Evolutionary conservation across 92 coral and sea anemone species (phyloP).

Genomic region (Parazoanthus atlanticus): DNA sequence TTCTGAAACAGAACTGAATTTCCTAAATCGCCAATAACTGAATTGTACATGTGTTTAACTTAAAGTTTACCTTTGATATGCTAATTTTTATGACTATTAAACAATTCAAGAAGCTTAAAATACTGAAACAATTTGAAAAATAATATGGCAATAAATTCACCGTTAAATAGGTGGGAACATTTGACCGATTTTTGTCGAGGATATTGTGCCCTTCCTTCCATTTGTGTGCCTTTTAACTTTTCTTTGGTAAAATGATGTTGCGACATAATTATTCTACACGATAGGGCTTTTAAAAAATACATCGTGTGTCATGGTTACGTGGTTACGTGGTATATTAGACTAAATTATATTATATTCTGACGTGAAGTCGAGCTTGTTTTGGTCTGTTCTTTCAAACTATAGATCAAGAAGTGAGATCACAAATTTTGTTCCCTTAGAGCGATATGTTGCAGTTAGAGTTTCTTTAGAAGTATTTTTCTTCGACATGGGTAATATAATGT

Average conservation of each 20-base stretch:
- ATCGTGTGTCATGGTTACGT: too few species aligned
- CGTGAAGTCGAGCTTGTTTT: background rate
- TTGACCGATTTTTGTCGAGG: background rate
- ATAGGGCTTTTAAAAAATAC: too few species aligned
- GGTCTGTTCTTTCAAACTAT: too few species aligned
- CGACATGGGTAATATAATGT: background rate
- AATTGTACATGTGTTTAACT: background rate
- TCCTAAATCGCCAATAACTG: background rate
- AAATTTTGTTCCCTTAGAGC: background rate
- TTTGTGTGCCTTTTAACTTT: background rate
- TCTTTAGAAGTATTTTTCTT: background rate
- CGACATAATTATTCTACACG: background rate
- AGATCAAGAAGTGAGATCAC: background rate
- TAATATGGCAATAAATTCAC: background rate
- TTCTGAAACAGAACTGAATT: background rate
- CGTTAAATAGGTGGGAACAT: background rate
- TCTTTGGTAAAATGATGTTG: background rate
- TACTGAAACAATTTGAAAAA: background rate
- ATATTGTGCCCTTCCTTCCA: background rate
- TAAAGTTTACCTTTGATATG: background rate
- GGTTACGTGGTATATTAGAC: too few species aligned
- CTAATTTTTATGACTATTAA: constrained; percentile 8
- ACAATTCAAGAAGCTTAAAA: background rate
- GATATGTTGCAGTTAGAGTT: background rate
- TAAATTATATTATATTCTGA: background rate